Evolutionary conservation across 2,888 invertebrate genomes (phyloP).

Genomic region (Troglohyphantes excavatus): DNA sequence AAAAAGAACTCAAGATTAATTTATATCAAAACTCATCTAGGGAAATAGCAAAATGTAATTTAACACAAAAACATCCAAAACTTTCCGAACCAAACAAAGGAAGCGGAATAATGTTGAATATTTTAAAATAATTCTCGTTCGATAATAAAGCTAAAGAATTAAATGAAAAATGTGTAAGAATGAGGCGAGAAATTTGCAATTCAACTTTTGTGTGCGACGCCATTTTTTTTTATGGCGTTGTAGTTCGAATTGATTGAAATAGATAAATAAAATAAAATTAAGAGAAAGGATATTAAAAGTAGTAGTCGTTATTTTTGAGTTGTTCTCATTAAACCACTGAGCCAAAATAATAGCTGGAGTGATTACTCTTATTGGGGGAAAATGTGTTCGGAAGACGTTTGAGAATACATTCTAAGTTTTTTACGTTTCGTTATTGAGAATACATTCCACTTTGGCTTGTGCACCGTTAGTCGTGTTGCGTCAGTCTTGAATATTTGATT

Average conservation of each 20-base stretch:
- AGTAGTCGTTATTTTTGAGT: too few species aligned
- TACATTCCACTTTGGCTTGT: too few species aligned
- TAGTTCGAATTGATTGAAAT: background rate
- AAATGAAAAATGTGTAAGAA: background rate
- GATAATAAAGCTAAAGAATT: background rate
- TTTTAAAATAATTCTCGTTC: background rate
- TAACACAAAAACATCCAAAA: background rate
- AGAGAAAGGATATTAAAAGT: too few species aligned
- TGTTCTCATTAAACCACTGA: too few species aligned
- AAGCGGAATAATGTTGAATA: background rate
- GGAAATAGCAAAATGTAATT: slow-evolving; percentile 8
- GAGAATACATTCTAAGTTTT: too few species aligned
- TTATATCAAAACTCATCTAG: slow-evolving; percentile 25
- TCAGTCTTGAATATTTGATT: too few species aligned
- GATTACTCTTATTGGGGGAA: too few species aligned
- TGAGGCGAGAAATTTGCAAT: slow-evolving; percentile 39
- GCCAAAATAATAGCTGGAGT: too few species aligned
- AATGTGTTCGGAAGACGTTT: too few species aligned
- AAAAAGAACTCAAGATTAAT: slow-evolving; percentile 14
- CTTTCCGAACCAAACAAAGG: background rate
- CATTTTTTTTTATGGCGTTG: background rate
- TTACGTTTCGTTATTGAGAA: too few species aligned
- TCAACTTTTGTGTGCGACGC: background rate
- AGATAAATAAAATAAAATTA: too few species aligned
- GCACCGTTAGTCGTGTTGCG: too few species aligned